Evolutionary conservation across 2,888 invertebrate species (phyloP).

Genomic region (Trichacis sp.): DNA sequence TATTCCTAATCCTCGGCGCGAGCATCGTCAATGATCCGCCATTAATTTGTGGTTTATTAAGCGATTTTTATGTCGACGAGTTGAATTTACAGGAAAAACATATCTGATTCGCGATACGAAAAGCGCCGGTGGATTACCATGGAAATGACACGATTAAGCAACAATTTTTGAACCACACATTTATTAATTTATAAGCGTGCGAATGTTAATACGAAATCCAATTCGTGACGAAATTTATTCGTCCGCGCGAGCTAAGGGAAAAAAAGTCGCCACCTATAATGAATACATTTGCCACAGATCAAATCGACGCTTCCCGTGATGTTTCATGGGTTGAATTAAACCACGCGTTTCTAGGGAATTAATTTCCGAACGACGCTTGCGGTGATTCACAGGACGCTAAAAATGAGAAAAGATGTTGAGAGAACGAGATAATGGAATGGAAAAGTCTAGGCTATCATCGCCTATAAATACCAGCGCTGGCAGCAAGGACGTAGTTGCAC

Average conservation of each 20-base stretch:
- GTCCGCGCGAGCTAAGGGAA: background rate
- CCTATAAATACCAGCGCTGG: conserved; percentile 67
- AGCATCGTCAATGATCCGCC: background rate
- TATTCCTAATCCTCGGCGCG: background rate
- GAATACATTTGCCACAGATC: background rate
- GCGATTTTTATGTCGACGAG: background rate
- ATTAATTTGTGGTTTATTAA: background rate
- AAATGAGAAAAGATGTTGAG: conserved; percentile 26
- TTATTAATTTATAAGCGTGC: background rate
- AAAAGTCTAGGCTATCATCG: conserved; percentile 64
- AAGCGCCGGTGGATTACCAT: background rate
- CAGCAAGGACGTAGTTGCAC: conserved; percentile 65
- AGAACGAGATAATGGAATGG: conserved; percentile 24
- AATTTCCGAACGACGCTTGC: conserved; percentile 36
- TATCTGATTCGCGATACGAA: background rate
- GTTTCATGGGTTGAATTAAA: background rate
- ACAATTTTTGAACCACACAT: background rate
- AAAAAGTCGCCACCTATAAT: background rate
- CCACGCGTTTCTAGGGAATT: conserved; percentile 32
- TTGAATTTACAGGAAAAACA: background rate
- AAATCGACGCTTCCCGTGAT: background rate
- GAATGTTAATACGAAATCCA: background rate
- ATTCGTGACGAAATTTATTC: background rate
- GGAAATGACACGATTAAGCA: background rate
- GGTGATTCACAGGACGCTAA: conserved; percentile 34